Evolutionary conservation across 2,888 invertebrate species (phyloP).

Genomic region (Chrysodeixis includens): DNA sequence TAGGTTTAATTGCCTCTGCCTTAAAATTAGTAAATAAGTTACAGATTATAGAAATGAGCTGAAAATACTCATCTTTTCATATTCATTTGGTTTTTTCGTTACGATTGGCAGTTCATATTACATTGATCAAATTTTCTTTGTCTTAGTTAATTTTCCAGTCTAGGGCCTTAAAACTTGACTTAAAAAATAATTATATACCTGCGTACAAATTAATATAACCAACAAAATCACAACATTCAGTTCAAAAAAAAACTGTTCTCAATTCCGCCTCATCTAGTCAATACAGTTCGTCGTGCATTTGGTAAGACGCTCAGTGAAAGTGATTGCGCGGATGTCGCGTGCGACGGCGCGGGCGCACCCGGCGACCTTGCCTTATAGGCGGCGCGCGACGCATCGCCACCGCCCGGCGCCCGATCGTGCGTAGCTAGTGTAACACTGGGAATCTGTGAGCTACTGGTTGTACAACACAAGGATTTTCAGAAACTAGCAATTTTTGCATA

Average conservation of each 20-base stretch:
- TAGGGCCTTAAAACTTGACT: no score
- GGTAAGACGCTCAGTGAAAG: constrained; percentile 85
- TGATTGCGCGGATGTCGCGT: constrained; percentile 86
- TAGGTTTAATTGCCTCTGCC: neutral
- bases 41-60: no score
- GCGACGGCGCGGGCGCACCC: constrained; percentile 74
- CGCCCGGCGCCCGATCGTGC: constrained; percentile 30
- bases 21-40: neutral
- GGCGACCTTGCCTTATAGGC: constrained; percentile 86
- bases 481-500: no score
- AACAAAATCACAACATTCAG: neutral
- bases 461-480: constrained; percentile 40
- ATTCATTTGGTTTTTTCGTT: no score
- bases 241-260: neutral
- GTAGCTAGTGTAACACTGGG: constrained; percentile 31
- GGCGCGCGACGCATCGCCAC: constrained; percentile 56
- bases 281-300: constrained; percentile 73
- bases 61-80: no score
- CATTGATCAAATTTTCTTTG: no score
- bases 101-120: no score
- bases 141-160: no score
- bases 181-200: no score
- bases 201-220: neutral
- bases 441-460: constrained; percentile 57
- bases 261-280: constrained; percentile 50